Conservation (phyloP, 2,888 invertebrate genomes). For the Abscondita cerata region DNA sequence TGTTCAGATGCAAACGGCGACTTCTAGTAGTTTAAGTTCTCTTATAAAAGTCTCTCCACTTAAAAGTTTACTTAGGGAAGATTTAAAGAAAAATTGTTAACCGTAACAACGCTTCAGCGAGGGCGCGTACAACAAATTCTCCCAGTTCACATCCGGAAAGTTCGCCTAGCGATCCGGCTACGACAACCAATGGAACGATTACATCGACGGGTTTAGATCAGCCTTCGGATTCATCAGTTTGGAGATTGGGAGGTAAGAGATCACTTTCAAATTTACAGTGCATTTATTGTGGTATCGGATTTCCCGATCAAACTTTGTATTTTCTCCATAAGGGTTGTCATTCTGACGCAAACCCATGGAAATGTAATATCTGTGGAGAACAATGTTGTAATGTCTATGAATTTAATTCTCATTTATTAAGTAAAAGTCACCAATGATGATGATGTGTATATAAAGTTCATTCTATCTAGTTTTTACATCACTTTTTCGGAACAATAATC, state of each 20-base stretch:
- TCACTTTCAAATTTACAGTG: conserved; percentile 73
- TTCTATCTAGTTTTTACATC: background rate
- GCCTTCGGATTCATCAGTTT: conserved; percentile 56
- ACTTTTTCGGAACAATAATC: background rate
- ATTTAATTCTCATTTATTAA: conserved; percentile 94
- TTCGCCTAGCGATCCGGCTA: conserved; percentile 60
- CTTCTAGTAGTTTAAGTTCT: conserved; percentile 76
- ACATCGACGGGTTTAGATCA: conserved; percentile 76
- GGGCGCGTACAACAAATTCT: conserved; percentile 56
- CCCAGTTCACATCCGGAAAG: conserved; percentile 58
- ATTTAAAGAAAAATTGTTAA: conserved; percentile 81
- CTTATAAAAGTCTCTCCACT: conserved; percentile 85
- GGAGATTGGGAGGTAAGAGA: conserved; percentile 58
- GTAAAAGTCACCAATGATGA: conserved; percentile 82
- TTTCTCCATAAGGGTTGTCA: conserved; percentile 98
- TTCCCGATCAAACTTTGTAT: conserved; percentile 95
- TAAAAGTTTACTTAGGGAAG: conserved; percentile 84
- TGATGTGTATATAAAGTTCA: background rate
- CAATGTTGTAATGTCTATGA: conserved; percentile 95
- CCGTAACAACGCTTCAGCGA: conserved; percentile 63
- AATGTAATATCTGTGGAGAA: conserved; percentile 97
- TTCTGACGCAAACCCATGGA: conserved; percentile 96
- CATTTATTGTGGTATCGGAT: conserved; percentile 91
- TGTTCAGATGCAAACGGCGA: conserved; percentile 61
- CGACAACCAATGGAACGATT: conserved; percentile 67